Percentiles rank a stretch among this genome's conserved stretches.
Conservation (phyloP, 2,113 vertebrate species). For the Diphyllodes magnificus region DNA sequence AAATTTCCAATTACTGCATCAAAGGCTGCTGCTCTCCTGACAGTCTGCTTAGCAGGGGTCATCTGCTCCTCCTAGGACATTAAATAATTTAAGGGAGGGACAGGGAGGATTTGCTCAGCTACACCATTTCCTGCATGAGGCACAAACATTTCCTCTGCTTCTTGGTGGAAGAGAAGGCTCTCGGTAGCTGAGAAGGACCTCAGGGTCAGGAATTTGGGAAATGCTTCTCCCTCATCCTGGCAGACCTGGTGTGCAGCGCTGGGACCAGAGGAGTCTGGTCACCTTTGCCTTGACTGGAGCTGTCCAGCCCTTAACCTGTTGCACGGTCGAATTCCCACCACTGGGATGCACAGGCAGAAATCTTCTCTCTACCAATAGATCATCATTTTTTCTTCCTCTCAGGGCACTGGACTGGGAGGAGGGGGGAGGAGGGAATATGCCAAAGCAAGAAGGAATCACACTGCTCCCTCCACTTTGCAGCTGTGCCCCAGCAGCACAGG, state of each 20-base stretch:
- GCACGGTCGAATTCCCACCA: neutral
- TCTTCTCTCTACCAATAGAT: neutral
- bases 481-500: neutral
- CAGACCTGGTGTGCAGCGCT: neutral
- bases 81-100: constrained; percentile 73
- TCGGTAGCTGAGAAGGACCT: fast-evolving
- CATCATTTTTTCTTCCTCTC: neutral
- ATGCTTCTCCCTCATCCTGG: neutral
- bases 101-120: constrained; percentile 29
- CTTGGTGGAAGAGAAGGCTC: neutral
- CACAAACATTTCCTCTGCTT: constrained; percentile 30
- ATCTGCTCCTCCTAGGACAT: constrained; percentile 73
- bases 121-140: neutral
- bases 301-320: neutral
- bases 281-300: neutral
- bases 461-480: neutral
- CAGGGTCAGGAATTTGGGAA: neutral
- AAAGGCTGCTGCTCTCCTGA: constrained; percentile 74
- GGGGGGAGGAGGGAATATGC: neutral
- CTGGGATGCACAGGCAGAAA: neutral
- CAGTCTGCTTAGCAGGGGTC: constrained; percentile 74
- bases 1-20: constrained; percentile 82
- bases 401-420: neutral
- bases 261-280: neutral
- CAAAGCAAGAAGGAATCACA: neutral